Evolutionary conservation across 2,797 vertebrate species (phyloP).

Genomic region (Smutsia temminckii): DNA sequence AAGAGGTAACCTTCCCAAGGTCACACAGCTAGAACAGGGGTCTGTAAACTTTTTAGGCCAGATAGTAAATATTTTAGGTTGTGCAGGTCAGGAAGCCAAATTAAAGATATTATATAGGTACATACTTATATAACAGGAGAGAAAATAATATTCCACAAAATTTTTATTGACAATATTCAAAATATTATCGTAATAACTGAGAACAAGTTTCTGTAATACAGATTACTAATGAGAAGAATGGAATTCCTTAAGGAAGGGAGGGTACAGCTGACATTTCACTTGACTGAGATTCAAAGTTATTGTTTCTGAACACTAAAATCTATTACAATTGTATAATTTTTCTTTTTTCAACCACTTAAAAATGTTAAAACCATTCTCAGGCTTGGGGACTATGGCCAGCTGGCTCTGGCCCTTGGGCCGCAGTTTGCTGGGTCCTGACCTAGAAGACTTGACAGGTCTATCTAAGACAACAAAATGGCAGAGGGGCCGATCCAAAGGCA

Average conservation of each 20-base stretch:
- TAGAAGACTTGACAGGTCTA: background rate
- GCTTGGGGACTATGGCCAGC: accelerated
- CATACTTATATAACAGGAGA: background rate
- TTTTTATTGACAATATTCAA: background rate
- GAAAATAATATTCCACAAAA: background rate
- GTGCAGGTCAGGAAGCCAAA: background rate
- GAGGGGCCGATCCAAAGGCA: background rate
- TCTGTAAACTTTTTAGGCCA: background rate
- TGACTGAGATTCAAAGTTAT: background rate
- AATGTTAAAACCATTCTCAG: background rate
- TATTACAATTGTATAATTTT: background rate
- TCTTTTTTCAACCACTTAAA: background rate
- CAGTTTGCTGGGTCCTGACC: background rate
- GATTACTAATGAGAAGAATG: background rate
- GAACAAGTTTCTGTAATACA: background rate
- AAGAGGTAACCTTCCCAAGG: background rate
- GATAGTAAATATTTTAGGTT: background rate
- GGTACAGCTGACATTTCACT: background rate
- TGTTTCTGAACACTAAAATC: background rate
- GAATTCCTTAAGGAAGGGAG: background rate
- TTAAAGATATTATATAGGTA: background rate
- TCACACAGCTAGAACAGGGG: background rate
- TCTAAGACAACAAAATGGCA: background rate
- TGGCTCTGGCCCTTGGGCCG: background rate
- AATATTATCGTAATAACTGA: background rate